Evolutionary conservation across 1,140 invertebrate genomes (phyloP).

Genomic region (Phthorimaea operculella): DNA sequence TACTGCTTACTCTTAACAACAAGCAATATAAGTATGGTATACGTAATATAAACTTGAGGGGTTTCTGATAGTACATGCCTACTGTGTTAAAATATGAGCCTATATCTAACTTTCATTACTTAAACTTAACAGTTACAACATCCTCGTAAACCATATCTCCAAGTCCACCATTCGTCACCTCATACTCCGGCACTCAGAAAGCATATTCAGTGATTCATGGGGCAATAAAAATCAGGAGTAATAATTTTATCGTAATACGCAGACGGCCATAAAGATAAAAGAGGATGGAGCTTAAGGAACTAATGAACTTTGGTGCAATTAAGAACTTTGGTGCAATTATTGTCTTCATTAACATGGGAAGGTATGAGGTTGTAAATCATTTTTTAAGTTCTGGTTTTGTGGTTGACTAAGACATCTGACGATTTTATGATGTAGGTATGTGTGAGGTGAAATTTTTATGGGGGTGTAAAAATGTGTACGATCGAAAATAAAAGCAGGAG

Average conservation of each 20-base stretch:
- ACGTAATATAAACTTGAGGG: no score
- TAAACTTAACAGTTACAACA: no score
- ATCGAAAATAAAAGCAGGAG: no score
- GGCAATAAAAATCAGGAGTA: not conserved
- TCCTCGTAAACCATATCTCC: no score
- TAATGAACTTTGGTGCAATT: conserved; percentile 3
- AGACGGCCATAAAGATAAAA: conserved; percentile 3
- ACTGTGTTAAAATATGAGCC: no score
- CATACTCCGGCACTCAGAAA: not conserved
- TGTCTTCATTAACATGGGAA: conserved; percentile 4
- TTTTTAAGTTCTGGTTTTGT: not conserved
- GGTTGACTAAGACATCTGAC: not conserved
- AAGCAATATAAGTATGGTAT: no score
- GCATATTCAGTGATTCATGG: conserved; percentile 3
- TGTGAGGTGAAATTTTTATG: no score
- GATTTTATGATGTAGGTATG: no score
- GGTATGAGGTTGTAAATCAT: not conserved
- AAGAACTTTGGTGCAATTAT: conserved; percentile 1
- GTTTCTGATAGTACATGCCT: no score
- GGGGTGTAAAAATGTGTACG: no score
- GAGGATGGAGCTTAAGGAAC: not conserved
- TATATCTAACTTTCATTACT: no score
- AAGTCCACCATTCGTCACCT: not conserved
- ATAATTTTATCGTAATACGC: not conserved
- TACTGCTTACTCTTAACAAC: no score